Evolutionary conservation across 2,888 invertebrate species (phyloP).

Genomic region (Cosmorhoe ocellata): DNA sequence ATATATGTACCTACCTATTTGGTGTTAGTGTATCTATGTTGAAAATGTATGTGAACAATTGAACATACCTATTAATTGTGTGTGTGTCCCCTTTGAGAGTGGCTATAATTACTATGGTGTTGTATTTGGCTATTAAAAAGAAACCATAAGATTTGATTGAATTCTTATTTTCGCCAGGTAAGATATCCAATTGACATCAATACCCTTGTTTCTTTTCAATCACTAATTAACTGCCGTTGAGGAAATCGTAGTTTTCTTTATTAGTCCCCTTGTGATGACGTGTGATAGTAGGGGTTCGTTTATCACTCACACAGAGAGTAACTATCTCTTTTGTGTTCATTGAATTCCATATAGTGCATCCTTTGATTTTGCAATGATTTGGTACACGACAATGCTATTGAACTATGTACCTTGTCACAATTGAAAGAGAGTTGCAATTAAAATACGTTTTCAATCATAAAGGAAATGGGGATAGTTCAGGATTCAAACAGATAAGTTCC

Average conservation of each 20-base stretch:
- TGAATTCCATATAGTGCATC: slow-evolving; percentile 3
- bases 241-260: slow-evolving; percentile 16
- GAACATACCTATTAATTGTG: too few relatives aligned
- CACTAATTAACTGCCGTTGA: slow-evolving; percentile 14
- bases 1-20: too few relatives aligned
- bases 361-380: background rate
- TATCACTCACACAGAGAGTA: slow-evolving; percentile 8
- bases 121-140: too few relatives aligned
- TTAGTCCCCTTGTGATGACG: slow-evolving; percentile 11
- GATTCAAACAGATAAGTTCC: background rate
- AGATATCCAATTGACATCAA: background rate
- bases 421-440: background rate
- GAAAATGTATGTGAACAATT: too few relatives aligned
- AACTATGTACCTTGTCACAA: background rate
- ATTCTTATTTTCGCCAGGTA: background rate
- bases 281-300: slow-evolving; percentile 11
- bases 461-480: background rate
- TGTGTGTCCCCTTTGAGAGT: too few relatives aligned
- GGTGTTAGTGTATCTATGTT: too few relatives aligned
- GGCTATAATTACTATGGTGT: too few relatives aligned
- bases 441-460: background rate
- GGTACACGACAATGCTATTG: background rate
- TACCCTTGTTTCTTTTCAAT: slow-evolving; percentile 1
- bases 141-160: too few relatives aligned
- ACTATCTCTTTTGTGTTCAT: slow-evolving; percentile 22